These are phyloP conservation scores for Oppia nitens DNA, from an alignment of 1,140 invertebrate genomes.

Conservation along the genomic window DNA sequence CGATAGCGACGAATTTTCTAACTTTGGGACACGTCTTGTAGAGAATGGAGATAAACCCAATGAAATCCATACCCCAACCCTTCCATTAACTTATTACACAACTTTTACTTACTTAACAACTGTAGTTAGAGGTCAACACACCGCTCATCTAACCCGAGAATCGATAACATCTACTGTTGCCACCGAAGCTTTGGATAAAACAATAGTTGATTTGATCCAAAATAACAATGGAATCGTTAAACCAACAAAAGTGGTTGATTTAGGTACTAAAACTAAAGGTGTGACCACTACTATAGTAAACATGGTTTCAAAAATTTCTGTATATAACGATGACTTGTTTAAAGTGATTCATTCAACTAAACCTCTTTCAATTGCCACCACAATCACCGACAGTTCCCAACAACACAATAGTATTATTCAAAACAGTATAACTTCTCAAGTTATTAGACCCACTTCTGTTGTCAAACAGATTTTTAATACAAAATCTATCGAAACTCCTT, in stretches of 20 bases:
- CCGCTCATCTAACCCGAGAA: slow-evolving; percentile 12
- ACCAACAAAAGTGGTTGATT: slow-evolving; percentile 11
- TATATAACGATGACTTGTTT: slow-evolving; percentile 13
- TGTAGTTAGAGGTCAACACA: slow-evolving; percentile 17
- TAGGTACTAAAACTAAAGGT: slow-evolving; percentile 16
- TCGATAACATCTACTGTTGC: slow-evolving; percentile 4
- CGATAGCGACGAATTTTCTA: background rate
- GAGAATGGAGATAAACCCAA: background rate
- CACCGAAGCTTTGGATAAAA: slow-evolving; percentile 15
- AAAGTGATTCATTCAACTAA: slow-evolving; percentile 14
- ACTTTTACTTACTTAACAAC: slow-evolving; percentile 20
- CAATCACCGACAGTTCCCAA: background rate
- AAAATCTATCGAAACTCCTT: background rate
- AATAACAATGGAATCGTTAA: slow-evolving; percentile 5
- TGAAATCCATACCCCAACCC: slow-evolving; percentile 13
- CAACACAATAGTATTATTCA: background rate
- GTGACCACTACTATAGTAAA: slow-evolving; percentile 17
- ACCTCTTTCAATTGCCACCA: background rate
- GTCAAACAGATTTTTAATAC: background rate
- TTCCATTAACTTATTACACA: slow-evolving; percentile 16
- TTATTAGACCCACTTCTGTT: background rate
- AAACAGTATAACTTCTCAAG: background rate
- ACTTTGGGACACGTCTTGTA: background rate
- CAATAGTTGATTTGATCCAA: slow-evolving; percentile 10
- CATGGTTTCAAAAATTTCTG: slow-evolving; percentile 9